phyloP scores from a whole-genome alignment of 2,797 vertebrate species.

The Australoheros facetus region DNA sequence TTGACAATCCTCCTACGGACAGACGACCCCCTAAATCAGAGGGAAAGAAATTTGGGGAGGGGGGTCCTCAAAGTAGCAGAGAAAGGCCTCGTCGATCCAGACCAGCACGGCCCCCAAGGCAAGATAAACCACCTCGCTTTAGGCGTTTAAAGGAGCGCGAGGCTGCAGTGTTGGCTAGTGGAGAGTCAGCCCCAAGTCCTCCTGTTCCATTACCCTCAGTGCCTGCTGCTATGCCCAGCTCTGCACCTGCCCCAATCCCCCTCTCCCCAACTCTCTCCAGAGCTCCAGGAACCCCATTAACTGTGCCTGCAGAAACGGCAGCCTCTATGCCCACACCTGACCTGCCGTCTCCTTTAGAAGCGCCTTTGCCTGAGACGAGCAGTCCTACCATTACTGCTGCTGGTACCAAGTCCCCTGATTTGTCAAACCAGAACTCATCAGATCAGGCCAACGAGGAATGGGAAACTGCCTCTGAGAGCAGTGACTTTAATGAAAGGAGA shows the following conservation, averaged over 20 bases:
- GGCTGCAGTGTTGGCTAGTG: slow-evolving; percentile 81
- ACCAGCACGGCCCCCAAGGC: slow-evolving; percentile 92
- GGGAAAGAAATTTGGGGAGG: slow-evolving; percentile 88
- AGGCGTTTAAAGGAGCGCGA: slow-evolving; percentile 92
- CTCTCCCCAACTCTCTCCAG: slow-evolving; percentile 75
- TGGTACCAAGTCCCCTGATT: slow-evolving; percentile 95
- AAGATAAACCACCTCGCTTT: slow-evolving; percentile 97
- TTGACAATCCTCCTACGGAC: slow-evolving; percentile 69
- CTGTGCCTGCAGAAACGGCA: slow-evolving; percentile 58
- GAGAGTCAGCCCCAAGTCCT: slow-evolving; percentile 79
- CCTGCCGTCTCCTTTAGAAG: slow-evolving; percentile 58
- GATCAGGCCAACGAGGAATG: slow-evolving; percentile 99
- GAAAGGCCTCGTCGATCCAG: slow-evolving; percentile 92
- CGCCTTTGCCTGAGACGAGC: slow-evolving; percentile 67
- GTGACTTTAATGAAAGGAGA: slow-evolving; percentile 96
- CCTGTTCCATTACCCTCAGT: slow-evolving; percentile 62
- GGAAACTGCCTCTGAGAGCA: slow-evolving; percentile 99
- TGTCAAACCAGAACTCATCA: slow-evolving; percentile 99
- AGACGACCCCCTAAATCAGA: slow-evolving; percentile 88
- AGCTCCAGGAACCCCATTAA: slow-evolving; percentile 74
- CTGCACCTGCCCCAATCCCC: slow-evolving; percentile 48
- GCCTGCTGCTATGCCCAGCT: slow-evolving; percentile 66
- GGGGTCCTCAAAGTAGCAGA: slow-evolving; percentile 84
- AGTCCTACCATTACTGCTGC: slow-evolving; percentile 81
- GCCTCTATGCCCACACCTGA: slow-evolving; percentile 59